These are phyloP conservation scores for Oreochromis mossambicus DNA, from an alignment of 2,797 vertebrate species.

Conservation along the genomic window DNA sequence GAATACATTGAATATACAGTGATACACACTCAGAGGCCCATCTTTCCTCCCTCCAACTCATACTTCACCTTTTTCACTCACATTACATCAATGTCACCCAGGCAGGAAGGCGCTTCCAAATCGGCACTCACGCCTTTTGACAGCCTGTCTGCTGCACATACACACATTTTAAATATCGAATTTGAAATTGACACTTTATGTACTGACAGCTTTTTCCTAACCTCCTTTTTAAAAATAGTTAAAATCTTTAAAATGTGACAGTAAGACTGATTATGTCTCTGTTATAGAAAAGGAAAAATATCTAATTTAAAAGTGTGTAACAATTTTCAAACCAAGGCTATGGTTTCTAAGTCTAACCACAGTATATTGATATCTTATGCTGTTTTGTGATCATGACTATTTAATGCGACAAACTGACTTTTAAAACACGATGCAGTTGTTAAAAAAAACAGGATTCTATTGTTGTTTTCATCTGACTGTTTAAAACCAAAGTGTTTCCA, in stretches of 20 bases:
- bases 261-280: neutral
- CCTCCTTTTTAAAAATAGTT: neutral
- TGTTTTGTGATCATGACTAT: neutral
- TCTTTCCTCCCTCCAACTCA: constrained; percentile 11
- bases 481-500: neutral
- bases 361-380: neutral
- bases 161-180: neutral
- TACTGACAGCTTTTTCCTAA: neutral
- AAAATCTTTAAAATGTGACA: neutral
- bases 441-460: neutral
- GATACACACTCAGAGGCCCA: constrained; percentile 39
- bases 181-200: neutral
- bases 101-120: constrained; percentile 8
- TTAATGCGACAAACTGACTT: neutral
- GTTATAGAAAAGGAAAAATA: neutral
- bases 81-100: constrained; percentile 43
- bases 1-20: constrained; percentile 58
- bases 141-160: neutral
- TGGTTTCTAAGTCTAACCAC: neutral
- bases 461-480: neutral
- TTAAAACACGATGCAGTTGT: neutral
- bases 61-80: constrained; percentile 23
- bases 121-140: neutral
- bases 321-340: neutral
- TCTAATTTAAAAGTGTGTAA: neutral